phyloP scores from a whole-genome alignment of 2,113 vertebrate genomes.

The Hydropotes inermis region DNA sequence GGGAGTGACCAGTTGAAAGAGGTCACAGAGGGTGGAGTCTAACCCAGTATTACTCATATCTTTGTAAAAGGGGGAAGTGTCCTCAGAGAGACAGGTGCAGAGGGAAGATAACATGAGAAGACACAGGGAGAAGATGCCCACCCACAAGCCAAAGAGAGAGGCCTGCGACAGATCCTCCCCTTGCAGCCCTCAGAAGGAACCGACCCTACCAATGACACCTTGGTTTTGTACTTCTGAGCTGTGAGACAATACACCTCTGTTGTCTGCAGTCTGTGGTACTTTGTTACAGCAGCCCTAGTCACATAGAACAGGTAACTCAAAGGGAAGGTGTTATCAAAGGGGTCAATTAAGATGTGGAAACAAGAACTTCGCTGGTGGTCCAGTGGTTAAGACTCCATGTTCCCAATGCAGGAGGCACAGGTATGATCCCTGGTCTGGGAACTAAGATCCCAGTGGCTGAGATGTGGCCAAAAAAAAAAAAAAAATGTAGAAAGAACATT shows the following conservation, averaged over 20 bases:
- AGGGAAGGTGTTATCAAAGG: background rate
- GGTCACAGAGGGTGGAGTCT: background rate
- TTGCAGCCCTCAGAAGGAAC: background rate
- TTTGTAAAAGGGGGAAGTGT: background rate
- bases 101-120: background rate
- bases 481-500: background rate
- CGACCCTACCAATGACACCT: background rate
- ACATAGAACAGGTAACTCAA: background rate
- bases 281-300: background rate
- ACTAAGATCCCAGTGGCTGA: background rate
- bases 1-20: background rate
- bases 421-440: accelerated
- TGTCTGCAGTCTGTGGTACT: background rate
- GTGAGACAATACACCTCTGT: background rate
- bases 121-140: background rate
- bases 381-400: background rate
- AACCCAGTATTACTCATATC: background rate
- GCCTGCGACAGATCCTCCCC: background rate
- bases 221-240: background rate
- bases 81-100: background rate
- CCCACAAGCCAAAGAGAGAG: background rate
- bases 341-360: background rate
- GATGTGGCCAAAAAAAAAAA: background rate
- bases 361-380: background rate
- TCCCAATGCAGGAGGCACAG: background rate